These are phyloP conservation scores for Urophycis tenuis DNA, from an alignment of 2,797 vertebrate species.

Conservation along the genomic window DNA sequence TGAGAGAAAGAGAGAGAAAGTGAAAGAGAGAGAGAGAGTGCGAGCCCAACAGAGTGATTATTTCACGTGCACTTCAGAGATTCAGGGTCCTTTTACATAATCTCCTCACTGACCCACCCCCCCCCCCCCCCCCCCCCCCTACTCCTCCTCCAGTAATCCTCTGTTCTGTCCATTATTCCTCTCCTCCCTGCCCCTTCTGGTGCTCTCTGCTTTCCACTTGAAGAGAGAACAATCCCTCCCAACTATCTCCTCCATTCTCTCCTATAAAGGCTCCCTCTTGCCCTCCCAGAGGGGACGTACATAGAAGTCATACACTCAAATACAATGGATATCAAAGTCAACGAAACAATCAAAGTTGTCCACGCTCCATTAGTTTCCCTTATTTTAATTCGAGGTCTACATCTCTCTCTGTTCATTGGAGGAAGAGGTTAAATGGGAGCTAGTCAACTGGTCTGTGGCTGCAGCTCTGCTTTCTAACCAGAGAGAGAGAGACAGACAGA, in stretches of 20 bases:
- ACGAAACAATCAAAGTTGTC: not conserved
- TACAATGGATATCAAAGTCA: not conserved
- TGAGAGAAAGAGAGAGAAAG: constrained; percentile 19
- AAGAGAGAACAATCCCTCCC: not conserved
- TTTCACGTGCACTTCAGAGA: constrained; percentile 46
- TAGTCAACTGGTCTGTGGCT: constrained; percentile 31
- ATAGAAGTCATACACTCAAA: not conserved
- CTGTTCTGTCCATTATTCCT: not conserved
- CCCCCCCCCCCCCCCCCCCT: no score
- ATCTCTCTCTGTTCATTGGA: not conserved
- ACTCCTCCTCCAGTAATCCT: constrained; percentile 13
- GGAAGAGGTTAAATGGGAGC: constrained; percentile 35
- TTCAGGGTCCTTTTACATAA: constrained; percentile 74
- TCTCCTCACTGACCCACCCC: constrained; percentile 53
- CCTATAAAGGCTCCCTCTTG: not conserved
- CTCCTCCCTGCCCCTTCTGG: constrained; percentile 1
- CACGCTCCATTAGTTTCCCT: not conserved
- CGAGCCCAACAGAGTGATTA: not conserved
- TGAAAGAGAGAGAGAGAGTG: constrained; percentile 31
- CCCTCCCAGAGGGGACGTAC: not conserved
- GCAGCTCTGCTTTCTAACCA: constrained; percentile 23
- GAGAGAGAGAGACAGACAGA: no score
- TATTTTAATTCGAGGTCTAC: not conserved
- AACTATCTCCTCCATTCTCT: constrained; percentile 22
- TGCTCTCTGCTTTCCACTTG: constrained; percentile 5